Percentiles rank a stretch among this genome's conserved stretches.
These are phyloP conservation scores for Diorhabda carinulata DNA, from an alignment of 1,140 invertebrate genomes.

Conservation along the genomic window DNA sequence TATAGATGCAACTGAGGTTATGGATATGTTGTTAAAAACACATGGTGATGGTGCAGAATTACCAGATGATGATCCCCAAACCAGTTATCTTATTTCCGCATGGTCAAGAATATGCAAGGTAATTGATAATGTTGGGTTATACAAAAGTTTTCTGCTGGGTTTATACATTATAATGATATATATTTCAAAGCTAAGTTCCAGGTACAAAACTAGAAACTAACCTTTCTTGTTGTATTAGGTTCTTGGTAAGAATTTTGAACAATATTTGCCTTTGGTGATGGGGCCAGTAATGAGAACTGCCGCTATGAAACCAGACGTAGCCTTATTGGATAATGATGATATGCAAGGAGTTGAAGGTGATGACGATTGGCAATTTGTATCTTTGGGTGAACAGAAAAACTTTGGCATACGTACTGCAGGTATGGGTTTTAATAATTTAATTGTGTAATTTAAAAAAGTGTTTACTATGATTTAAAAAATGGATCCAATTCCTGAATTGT, in stretches of 20 bases:
- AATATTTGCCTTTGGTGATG: constrained; percentile 97
- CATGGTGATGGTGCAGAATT: constrained; percentile 77
- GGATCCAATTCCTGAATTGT: no score
- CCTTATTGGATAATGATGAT: constrained; percentile 91
- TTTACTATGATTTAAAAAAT: background rate
- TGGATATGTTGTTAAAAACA: constrained; percentile 91
- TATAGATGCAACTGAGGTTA: constrained; percentile 90
- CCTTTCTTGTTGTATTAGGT: constrained; percentile 24
- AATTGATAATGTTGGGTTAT: background rate
- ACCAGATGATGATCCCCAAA: constrained; percentile 94
- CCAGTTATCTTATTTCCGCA: constrained; percentile 96
- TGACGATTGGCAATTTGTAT: constrained; percentile 97
- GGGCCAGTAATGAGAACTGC: constrained; percentile 93
- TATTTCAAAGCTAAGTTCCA: no score
- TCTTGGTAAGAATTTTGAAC: constrained; percentile 85
- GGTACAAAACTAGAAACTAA: no score
- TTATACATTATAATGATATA: background rate
- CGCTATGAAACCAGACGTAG: constrained; percentile 94
- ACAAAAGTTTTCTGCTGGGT: background rate
- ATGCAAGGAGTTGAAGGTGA: constrained; percentile 83
- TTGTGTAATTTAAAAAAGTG: background rate
- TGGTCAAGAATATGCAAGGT: constrained; percentile 99
- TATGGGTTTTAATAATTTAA: constrained; percentile 30
- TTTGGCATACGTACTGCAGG: constrained; percentile 87
- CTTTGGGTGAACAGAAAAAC: constrained; percentile 92